Evolutionary conservation across 2,797 vertebrate genomes (phyloP).

Genomic region (Enteromius fasciolatus): DNA sequence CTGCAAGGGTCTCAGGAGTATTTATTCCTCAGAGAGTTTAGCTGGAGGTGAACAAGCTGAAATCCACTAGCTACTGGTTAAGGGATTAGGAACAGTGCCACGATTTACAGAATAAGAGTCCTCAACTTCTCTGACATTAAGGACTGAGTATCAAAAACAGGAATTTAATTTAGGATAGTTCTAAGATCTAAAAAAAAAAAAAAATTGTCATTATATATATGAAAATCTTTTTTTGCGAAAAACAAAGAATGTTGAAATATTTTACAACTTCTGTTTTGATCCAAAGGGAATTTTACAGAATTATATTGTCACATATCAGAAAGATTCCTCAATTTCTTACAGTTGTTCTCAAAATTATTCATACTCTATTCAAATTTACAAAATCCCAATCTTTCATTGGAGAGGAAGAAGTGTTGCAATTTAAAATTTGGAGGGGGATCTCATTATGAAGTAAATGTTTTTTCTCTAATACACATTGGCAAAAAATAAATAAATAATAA

Average conservation of each 20-base stretch:
- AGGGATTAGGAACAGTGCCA: constrained; percentile 3
- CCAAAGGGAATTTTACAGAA: no score
- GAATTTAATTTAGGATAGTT: neutral
- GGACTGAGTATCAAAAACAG: neutral
- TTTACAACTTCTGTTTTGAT: no score
- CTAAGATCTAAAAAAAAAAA: neutral
- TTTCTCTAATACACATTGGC: no score
- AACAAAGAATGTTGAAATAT: neutral
- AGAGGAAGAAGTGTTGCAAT: no score
- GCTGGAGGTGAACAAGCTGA: constrained; percentile 17
- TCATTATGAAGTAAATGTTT: no score
- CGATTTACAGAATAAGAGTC: neutral
- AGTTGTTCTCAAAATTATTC: no score
- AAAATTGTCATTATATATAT: neutral
- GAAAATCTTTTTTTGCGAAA: neutral
- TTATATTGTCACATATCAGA: no score
- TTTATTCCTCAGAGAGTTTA: constrained; percentile 17
- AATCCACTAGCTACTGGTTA: constrained; percentile 13
- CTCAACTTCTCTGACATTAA: constrained; percentile 23
- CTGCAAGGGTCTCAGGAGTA: neutral
- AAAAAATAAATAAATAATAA: no score
- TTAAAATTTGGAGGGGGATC: no score
- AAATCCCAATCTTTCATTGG: no score
- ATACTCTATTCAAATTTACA: no score
- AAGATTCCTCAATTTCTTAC: no score